phyloP scores from a whole-genome alignment of 2,888 invertebrate genomes.

The Diloba caeruleocephala region DNA sequence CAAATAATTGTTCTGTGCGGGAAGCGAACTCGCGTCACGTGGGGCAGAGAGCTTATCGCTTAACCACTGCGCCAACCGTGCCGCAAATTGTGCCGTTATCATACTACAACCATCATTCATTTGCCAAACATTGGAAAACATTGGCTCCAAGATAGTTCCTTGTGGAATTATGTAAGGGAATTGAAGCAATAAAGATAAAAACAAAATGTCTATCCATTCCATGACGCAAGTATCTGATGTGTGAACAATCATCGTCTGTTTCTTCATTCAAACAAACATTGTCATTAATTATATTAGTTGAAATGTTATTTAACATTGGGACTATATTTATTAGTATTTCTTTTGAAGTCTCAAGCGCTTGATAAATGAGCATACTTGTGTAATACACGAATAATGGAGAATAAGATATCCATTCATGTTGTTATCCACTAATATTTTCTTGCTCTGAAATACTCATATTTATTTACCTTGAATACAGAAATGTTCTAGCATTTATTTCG shows the following conservation, averaged over 20 bases:
- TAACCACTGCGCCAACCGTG: too few species aligned
- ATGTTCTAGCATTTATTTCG: too few species aligned
- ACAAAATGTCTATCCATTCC: slow-evolving; percentile 19
- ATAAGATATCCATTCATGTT: slow-evolving; percentile 9
- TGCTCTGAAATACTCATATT: slow-evolving; percentile 1
- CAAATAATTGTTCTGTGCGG: too few species aligned
- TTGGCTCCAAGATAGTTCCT: slow-evolving; percentile 17
- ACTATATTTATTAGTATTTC: slow-evolving; percentile 21
- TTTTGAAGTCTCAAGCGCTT: slow-evolving; percentile 30
- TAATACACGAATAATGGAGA: slow-evolving; percentile 14
- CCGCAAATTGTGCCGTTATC: too few species aligned
- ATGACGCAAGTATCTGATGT: slow-evolving; percentile 34
- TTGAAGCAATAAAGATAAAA: slow-evolving; percentile 22
- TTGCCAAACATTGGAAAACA: slow-evolving; percentile 3
- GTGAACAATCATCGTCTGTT: slow-evolving; percentile 26
- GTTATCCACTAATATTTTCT: background rate
- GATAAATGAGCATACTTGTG: slow-evolving; percentile 23
- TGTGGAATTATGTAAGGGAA: slow-evolving; percentile 20
- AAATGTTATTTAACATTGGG: slow-evolving; percentile 22
- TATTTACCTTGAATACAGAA: too few species aligned
- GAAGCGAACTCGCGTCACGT: too few species aligned
- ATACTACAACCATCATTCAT: background rate
- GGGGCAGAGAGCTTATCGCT: too few species aligned
- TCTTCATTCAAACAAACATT: slow-evolving; percentile 13
- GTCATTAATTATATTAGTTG: slow-evolving; percentile 13